phyloP scores from a whole-genome alignment of 2,888 invertebrate genomes.

The Agriotes lineatus region DNA sequence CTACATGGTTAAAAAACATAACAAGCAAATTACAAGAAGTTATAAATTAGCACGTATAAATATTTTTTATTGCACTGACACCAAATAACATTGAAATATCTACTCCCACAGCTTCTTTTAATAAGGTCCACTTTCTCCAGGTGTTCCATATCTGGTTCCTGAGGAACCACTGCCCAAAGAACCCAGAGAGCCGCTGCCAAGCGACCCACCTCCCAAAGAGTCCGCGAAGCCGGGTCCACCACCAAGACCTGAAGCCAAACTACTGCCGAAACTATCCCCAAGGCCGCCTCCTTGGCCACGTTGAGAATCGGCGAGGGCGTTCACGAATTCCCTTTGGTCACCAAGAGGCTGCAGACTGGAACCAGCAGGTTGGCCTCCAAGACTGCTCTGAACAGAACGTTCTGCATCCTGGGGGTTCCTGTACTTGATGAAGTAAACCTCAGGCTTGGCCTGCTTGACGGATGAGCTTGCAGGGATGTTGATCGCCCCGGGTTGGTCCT shows the following conservation, averaged over 20 bases:
- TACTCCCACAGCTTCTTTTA: too few species aligned
- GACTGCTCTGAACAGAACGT: slow-evolving; percentile 44
- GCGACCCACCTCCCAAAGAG: neutral
- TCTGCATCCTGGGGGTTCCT: slow-evolving; percentile 64
- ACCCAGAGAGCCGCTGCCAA: neutral
- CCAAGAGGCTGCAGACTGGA: slow-evolving; percentile 14
- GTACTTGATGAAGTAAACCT: slow-evolving; percentile 90
- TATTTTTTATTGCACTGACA: too few species aligned
- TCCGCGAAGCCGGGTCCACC: neutral
- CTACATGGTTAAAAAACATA: too few species aligned
- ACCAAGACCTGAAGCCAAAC: neutral
- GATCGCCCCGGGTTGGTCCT: slow-evolving; percentile 84
- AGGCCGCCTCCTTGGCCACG: neutral
- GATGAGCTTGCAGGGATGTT: slow-evolving; percentile 80
- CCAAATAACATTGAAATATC: too few species aligned
- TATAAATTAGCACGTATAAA: too few species aligned
- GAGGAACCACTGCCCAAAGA: neutral
- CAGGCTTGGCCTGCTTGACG: slow-evolving; percentile 86
- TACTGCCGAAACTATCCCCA: neutral
- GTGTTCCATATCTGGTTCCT: neutral
- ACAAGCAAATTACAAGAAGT: too few species aligned
- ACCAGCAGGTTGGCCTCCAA: slow-evolving; percentile 21
- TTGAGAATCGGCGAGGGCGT: slow-evolving; percentile 19
- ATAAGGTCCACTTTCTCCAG: neutral
- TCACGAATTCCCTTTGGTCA: slow-evolving; percentile 17